Percentiles rank a stretch among this genome's conserved stretches.
These are phyloP conservation scores for Zygaena filipendulae DNA, from an alignment of 2,888 invertebrate genomes.

Conservation along the genomic window DNA sequence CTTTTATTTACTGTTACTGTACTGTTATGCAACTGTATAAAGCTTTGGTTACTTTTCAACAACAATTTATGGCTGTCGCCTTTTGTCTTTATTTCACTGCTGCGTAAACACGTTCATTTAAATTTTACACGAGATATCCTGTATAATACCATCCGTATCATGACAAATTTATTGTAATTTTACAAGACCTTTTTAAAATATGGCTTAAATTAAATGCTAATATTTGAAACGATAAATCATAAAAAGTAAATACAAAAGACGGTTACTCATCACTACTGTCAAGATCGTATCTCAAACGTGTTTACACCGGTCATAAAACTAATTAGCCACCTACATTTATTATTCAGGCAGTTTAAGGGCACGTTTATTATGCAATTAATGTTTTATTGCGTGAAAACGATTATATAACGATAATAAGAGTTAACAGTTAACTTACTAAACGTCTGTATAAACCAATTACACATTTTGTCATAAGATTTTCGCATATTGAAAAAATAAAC, in stretches of 20 bases:
- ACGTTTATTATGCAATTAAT: constrained; percentile 1
- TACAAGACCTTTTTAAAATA: too few species aligned
- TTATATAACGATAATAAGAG: constrained; percentile 3
- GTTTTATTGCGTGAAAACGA: too few species aligned
- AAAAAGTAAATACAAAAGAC: too few species aligned
- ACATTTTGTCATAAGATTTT: too few species aligned
- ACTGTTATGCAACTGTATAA: constrained; percentile 66
- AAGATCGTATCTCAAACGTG: constrained; percentile 31
- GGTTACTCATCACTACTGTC: constrained; percentile 20
- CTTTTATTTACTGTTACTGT: constrained; percentile 62
- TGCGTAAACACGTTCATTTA: constrained; percentile 45
- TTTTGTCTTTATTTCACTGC: constrained; percentile 60
- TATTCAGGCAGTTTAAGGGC: constrained; percentile 19
- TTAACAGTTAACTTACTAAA: too few species aligned
- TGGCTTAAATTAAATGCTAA: too few species aligned
- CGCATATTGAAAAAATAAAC: too few species aligned
- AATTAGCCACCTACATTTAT: constrained; percentile 27
- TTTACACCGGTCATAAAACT: constrained; percentile 30
- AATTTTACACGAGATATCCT: too few species aligned
- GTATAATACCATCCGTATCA: too few species aligned
- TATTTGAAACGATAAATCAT: too few species aligned
- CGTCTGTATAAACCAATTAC: too few species aligned
- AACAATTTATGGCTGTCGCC: constrained; percentile 54
- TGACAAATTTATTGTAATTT: too few species aligned
- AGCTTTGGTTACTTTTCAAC: constrained; percentile 64